phyloP scores from a whole-genome alignment of 1,140 invertebrate genomes.

The Calephelis virginiensis region DNA sequence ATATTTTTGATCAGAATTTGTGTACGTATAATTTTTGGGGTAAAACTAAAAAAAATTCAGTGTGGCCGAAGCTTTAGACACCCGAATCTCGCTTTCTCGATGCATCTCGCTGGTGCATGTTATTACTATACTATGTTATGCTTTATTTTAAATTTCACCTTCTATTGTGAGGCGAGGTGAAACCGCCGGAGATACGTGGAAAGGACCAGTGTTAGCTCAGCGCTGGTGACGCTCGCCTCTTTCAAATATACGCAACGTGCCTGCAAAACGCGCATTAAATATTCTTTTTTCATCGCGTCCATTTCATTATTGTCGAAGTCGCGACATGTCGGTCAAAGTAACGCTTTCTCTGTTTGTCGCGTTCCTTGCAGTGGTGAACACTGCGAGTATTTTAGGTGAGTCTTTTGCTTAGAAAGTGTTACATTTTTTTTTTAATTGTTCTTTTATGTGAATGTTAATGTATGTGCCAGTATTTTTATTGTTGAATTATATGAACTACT shows the following conservation, averaged over 20 bases:
- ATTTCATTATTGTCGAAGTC: slow-evolving; percentile 10
- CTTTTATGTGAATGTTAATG: not conserved
- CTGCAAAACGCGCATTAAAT: slow-evolving; percentile 31
- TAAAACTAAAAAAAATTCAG: not conserved
- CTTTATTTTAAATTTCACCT: slow-evolving; percentile 76
- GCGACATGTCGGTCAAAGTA: slow-evolving; percentile 58
- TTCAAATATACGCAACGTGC: slow-evolving; percentile 35
- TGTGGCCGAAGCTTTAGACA: not conserved
- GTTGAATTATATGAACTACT: not conserved
- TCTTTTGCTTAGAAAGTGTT: slow-evolving; percentile 23
- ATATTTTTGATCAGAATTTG: no score
- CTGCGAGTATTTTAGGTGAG: slow-evolving; percentile 65
- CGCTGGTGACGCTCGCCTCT: slow-evolving; percentile 56
- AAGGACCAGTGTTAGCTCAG: slow-evolving; percentile 63
- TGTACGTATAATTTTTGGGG: no score
- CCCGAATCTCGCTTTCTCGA: slow-evolving; percentile 50
- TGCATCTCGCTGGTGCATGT: slow-evolving; percentile 69
- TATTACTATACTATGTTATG: slow-evolving; percentile 63
- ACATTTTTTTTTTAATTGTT: slow-evolving; percentile 5
- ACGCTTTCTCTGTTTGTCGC: slow-evolving; percentile 50
- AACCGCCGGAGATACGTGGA: slow-evolving; percentile 60
- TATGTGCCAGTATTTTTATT: not conserved
- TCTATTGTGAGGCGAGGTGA: slow-evolving; percentile 73
- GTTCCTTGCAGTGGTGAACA: slow-evolving; percentile 41
- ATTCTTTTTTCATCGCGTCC: slow-evolving; percentile 32